Percentiles rank a stretch among this genome's conserved stretches.
phyloP scores from a whole-genome alignment of 2,113 vertebrate genomes.

The Hypanus sabinus region DNA sequence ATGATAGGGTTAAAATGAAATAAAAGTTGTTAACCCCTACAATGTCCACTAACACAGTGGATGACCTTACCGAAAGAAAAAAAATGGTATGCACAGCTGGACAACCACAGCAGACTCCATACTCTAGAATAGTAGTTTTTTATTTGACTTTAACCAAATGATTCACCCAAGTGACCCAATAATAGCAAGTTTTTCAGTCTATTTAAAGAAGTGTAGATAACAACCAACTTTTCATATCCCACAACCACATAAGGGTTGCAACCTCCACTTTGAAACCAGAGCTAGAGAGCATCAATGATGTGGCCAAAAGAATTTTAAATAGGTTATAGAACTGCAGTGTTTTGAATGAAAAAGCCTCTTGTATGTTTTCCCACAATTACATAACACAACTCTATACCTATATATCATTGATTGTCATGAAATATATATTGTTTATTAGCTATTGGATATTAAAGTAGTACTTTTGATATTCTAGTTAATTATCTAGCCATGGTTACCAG shows the following conservation, averaged over 20 bases:
- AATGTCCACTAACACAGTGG: background rate
- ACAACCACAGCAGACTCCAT: background rate
- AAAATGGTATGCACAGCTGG: background rate
- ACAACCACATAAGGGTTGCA: too few species aligned
- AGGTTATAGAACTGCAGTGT: background rate
- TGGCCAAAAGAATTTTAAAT: background rate
- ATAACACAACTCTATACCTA: background rate
- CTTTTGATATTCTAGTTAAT: background rate
- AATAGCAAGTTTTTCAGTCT: too few species aligned
- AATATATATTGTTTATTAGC: background rate
- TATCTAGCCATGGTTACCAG: background rate
- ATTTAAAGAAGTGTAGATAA: too few species aligned
- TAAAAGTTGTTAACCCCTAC: background rate
- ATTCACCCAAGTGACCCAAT: too few species aligned
- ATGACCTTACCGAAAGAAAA: background rate
- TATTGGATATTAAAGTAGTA: background rate
- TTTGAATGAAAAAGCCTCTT: background rate
- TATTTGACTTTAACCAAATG: too few species aligned
- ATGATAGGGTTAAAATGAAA: background rate
- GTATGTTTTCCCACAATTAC: background rate
- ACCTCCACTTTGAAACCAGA: too few species aligned
- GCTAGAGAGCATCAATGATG: background rate
- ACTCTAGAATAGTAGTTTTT: background rate
- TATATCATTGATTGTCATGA: too few species aligned
- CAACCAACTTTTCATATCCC: too few species aligned